Evolutionary conservation across 2,797 vertebrate species (phyloP), one percentile per base, ranked within the genome.

Genomic region (Acanthiza pusilla): DNA sequence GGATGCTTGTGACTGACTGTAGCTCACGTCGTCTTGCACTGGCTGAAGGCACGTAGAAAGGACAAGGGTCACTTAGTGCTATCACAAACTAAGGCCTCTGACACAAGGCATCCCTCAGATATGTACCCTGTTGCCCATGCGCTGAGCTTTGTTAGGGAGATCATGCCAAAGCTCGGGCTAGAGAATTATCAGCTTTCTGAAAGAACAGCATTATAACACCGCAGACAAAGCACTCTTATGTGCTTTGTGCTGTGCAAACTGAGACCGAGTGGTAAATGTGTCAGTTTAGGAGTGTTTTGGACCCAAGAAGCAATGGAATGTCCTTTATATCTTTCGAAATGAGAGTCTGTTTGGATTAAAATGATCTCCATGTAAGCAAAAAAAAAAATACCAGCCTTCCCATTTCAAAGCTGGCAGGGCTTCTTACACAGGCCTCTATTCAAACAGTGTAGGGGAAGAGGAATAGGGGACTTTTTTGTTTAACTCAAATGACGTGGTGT

Each of bases 291-390:
- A 82, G 83, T 84, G 83, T 82, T 96, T 84, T 48, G 77, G 91
- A 91, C 88, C 72, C 89, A 85, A 93, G 74, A 87, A 90, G 85
- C 71, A 91, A 82, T 85, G 89, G 90, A 96, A 95, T 93, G 94
- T 93, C 90, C 90, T 95, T 96, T 86, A 82, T 87, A 90, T 91
- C 88, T 91, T 94, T 91, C 14, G 30, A 87, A 97, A 91, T 82
- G 67, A 89, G 94, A 91, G 82, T 88, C 94, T 94, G 94, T 91
- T 93, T 97, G 92, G 92, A 94, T 91, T 96, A 91, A 94, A 95
- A 95, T 88, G 66, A 93, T 94, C 91, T 94, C 75, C 91, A 88
- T 92, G 76, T 96, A 97, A 96, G 95, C 85, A 97, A 94, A 95
- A 94, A 91, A 91, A 65, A 92, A 96, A 86, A 68, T 19, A 94